These are phyloP conservation scores for Parazoanthus swiftii DNA, from an alignment of 92 coral and sea anemone genomes.

Conservation along the genomic window DNA sequence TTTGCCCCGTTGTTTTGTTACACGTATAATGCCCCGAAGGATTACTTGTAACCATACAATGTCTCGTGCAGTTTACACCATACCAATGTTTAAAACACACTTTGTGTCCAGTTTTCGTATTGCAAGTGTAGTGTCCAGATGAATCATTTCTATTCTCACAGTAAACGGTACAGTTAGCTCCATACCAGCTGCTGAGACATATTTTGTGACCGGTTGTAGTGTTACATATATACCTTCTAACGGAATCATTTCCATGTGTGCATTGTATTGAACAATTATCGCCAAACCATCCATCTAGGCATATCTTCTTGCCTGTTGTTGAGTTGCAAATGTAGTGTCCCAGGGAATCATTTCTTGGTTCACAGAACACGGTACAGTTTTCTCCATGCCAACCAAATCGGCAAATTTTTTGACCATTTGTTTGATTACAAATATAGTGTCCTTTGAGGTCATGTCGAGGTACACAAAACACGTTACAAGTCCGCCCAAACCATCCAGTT, in stretches of 20 bases:
- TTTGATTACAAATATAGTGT: slow-evolving; percentile 34
- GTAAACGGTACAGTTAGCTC: slow-evolving; percentile 23
- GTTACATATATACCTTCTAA: slow-evolving; percentile 4
- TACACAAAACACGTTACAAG: slow-evolving; percentile 42
- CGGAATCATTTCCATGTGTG: neutral
- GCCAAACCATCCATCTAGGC: slow-evolving; percentile 52
- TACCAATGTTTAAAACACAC: slow-evolving; percentile 57
- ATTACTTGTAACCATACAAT: slow-evolving; percentile 48
- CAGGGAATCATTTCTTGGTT: slow-evolving; percentile 21
- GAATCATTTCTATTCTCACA: slow-evolving; percentile 19
- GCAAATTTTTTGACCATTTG: slow-evolving; percentile 24
- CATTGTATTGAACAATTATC: slow-evolving; percentile 38
- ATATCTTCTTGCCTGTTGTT: slow-evolving; percentile 32
- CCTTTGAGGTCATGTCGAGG: slow-evolving; percentile 20
- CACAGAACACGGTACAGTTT: slow-evolving; percentile 40
- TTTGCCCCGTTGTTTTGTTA: too few relatives aligned
- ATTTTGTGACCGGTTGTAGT: slow-evolving; percentile 32
- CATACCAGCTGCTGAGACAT: slow-evolving; percentile 45
- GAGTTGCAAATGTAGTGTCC: slow-evolving; percentile 50
- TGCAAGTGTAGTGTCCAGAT: slow-evolving; percentile 66
- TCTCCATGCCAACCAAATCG: slow-evolving; percentile 35
- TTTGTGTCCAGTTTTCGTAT: slow-evolving; percentile 48
- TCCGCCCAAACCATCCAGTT: slow-evolving; percentile 65
- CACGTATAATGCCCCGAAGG: too few relatives aligned
- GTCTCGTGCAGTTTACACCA: slow-evolving; percentile 47